Evolutionary conservation across 2,797 vertebrate genomes (phyloP).

Genomic region (Pelodytes ibericus): DNA sequence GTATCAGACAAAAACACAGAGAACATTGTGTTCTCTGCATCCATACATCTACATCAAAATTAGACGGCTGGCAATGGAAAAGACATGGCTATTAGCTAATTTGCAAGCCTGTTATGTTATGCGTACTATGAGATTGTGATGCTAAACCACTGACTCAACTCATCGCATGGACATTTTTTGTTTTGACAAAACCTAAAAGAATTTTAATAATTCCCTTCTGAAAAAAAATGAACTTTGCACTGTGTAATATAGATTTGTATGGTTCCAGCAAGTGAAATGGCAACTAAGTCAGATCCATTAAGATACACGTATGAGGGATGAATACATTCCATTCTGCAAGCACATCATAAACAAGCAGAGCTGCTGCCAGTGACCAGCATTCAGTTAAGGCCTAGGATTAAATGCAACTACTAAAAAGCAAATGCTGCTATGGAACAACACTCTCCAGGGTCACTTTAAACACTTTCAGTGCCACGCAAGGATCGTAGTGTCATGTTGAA

Average conservation of each 20-base stretch:
- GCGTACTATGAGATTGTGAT: not conserved
- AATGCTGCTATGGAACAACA: not conserved
- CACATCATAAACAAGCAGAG: slow-evolving; percentile 23
- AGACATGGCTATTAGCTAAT: not conserved
- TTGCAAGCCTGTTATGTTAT: not conserved
- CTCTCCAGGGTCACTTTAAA: not conserved
- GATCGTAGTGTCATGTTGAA: too few relatives aligned
- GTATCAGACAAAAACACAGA: not conserved
- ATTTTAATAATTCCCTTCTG: slow-evolving; percentile 23
- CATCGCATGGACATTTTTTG: not conserved
- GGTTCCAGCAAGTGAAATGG: not conserved
- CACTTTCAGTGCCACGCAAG: too few relatives aligned
- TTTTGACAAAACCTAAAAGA: slow-evolving; percentile 2
- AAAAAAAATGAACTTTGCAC: slow-evolving; percentile 2
- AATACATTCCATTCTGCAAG: slow-evolving; percentile 14
- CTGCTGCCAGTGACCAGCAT: not conserved
- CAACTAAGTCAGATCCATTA: slow-evolving; percentile 18
- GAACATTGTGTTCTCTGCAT: slow-evolving; percentile 11
- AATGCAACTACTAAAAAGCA: not conserved
- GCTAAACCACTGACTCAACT: not conserved
- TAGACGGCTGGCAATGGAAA: not conserved
- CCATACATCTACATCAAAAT: not conserved
- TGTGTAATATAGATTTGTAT: not conserved
- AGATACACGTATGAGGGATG: not conserved
- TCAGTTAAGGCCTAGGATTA: not conserved